Conservation (phyloP, 2,888 invertebrate genomes). For the Tupiocoris notatus region DNA sequence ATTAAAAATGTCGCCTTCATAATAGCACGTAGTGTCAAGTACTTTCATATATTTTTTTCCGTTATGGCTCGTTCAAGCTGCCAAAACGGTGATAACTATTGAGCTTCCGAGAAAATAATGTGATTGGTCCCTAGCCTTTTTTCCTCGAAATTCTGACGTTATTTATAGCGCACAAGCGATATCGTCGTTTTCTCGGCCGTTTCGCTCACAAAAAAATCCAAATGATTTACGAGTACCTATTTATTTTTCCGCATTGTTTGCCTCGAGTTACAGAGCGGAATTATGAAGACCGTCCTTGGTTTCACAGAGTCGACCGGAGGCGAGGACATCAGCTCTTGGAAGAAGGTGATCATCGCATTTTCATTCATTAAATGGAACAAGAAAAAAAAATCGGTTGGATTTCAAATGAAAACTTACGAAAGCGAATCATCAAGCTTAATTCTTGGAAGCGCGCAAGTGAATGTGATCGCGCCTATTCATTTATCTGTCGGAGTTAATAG, state of each 20-base stretch:
- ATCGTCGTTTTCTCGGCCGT: not conserved
- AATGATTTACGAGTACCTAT: not conserved
- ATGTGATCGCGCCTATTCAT: too few relatives aligned
- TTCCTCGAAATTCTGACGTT: not conserved
- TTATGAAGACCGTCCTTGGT: conserved; percentile 45
- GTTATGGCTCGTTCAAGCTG: not conserved
- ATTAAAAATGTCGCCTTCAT: too few relatives aligned
- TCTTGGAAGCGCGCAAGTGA: too few relatives aligned
- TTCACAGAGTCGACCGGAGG: conserved; percentile 45
- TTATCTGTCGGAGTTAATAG: too few relatives aligned
- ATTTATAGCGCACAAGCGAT: not conserved
- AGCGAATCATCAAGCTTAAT: too few relatives aligned
- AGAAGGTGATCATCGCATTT: conserved; percentile 42
- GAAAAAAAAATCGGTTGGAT: too few relatives aligned
- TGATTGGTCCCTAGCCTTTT: too few relatives aligned
- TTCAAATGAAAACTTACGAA: too few relatives aligned
- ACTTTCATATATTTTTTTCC: not conserved
- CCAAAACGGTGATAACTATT: not conserved
- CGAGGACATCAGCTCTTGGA: conserved; percentile 46
- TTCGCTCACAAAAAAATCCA: not conserved
- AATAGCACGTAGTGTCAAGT: too few relatives aligned
- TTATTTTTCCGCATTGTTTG: not conserved
- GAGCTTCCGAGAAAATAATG: too few relatives aligned
- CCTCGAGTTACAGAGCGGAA: conserved; percentile 23
- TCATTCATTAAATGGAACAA: too few relatives aligned